Evolutionary conservation across 2,797 vertebrate species (phyloP), one percentile per base, ranked within the genome.

Genomic region (Onychomys arenicola): DNA sequence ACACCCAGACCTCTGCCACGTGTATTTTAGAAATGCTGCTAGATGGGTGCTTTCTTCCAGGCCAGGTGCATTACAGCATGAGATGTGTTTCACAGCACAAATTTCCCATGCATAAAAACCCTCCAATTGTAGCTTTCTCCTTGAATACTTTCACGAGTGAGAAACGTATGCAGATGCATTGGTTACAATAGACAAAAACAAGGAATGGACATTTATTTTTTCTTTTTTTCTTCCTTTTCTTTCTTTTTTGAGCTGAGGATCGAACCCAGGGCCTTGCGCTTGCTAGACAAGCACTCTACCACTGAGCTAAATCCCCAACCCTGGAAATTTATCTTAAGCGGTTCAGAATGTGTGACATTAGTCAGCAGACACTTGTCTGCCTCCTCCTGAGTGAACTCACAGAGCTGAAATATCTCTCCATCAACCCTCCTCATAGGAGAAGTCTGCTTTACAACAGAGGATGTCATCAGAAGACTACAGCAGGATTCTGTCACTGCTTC

Each of bases 331-430:
- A 87, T 84, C 86, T 84, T 59, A 91, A 84, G 84, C 71, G 71
- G 32, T 93, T 95, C 61, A 84, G 49, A 93, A 80, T 57, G 61
- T 21, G 49, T 80, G 46, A 23, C 55, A 52, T 73, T 82, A 90
- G 61, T 92, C 75, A 93, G 85, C 83, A 96, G 93, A 92, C 52
- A 57, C 11, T 69, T 0, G 1, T 93, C 46, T 92, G 67, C 93
- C 57, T 80, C 95, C 73, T 98, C 91, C 75, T 29, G n/a, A 95
- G 46, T 96, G 11, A 94, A 29, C 37, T 96, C 96, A 91, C 25
- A 40, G 88, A 97, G 97, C 10, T 46, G 63, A 95, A 94, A 93
- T 97, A 73, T 63, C 29, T 46, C 80, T 89, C 29, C 43, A 94
- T 91, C 89, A 94, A 25, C 17, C 55, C 40, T 84, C 7, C 21